phyloP scores from a whole-genome alignment of 2,888 invertebrate species.

The Erynnis tages region DNA sequence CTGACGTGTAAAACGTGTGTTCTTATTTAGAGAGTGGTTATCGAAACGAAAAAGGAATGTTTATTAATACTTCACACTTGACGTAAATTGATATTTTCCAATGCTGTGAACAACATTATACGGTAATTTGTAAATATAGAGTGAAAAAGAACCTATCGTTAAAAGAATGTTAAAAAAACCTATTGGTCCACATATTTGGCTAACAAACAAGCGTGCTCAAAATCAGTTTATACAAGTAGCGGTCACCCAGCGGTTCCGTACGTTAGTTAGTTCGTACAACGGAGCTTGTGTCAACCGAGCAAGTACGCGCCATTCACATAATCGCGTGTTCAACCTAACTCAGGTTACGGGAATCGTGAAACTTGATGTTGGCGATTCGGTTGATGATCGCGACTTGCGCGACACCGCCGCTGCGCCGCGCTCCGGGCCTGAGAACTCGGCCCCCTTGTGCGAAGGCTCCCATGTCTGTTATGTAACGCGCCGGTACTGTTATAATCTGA shows the following conservation, averaged over 20 bases:
- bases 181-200: background rate
- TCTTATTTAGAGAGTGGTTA: no score
- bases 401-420: constrained; percentile 42
- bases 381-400: constrained; percentile 47
- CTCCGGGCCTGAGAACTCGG: constrained; percentile 44
- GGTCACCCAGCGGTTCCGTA: constrained; percentile 35
- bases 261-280: constrained; percentile 33
- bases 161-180: no score
- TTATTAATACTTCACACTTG: no score
- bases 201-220: background rate
- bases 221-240: constrained; percentile 32
- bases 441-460: constrained; percentile 60
- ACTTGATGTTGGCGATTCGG: constrained; percentile 52
- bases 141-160: no score
- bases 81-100: no score
- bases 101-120: no score
- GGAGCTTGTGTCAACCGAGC: constrained; percentile 33
- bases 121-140: no score
- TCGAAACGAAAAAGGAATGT: no score
- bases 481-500: constrained; percentile 65
- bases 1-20: no score
- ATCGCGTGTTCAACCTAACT: constrained; percentile 51
- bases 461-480: constrained; percentile 67
- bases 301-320: constrained; percentile 47
- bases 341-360: constrained; percentile 59